A percentile compares a stretch with the other conserved stretches of the same genome.
phyloP scores from a whole-genome alignment of 2,797 vertebrate genomes.

The Otus scops region DNA sequence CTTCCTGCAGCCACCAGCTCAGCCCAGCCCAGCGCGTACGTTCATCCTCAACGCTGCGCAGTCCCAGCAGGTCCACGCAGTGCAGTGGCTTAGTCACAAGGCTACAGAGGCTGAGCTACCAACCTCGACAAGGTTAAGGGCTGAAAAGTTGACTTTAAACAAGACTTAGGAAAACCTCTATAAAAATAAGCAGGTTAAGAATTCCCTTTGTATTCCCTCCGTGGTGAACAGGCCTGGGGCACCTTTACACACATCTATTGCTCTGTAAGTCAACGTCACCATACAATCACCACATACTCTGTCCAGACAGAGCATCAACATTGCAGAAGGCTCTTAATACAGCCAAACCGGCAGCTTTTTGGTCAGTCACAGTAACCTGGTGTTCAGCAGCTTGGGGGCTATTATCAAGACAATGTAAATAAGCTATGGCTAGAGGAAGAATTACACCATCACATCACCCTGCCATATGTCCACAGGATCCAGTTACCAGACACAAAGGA shows the following conservation, averaged over 20 bases:
- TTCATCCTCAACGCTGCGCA: not conserved
- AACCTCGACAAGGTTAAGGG: not conserved
- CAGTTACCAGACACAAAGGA: slow-evolving; percentile 36
- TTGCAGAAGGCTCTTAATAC: not conserved
- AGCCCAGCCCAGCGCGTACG: not conserved
- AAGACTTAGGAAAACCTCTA: not conserved
- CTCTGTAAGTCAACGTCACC: not conserved
- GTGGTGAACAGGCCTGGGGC: not conserved
- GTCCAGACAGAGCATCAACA: slow-evolving; percentile 28
- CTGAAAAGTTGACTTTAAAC: not conserved
- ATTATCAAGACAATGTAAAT: not conserved
- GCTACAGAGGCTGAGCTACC: not conserved
- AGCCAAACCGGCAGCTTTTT: slow-evolving; percentile 34
- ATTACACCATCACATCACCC: not conserved
- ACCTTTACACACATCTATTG: not conserved
- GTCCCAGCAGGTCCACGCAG: not conserved
- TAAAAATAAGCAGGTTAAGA: slow-evolving; percentile 28
- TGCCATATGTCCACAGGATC: not conserved
- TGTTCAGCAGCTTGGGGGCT: slow-evolving; percentile 6
- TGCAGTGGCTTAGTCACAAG: not conserved
- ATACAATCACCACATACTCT: not conserved
- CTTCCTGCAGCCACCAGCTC: not conserved
- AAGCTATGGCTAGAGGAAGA: slow-evolving; percentile 7
- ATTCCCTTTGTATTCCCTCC: slow-evolving; percentile 29
- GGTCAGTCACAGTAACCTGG: slow-evolving; percentile 43